Base-by-base conservation (phyloP, 37 sponge, comb jelly and placozoan species). In the Aphrocallistes beatrix region DNA sequence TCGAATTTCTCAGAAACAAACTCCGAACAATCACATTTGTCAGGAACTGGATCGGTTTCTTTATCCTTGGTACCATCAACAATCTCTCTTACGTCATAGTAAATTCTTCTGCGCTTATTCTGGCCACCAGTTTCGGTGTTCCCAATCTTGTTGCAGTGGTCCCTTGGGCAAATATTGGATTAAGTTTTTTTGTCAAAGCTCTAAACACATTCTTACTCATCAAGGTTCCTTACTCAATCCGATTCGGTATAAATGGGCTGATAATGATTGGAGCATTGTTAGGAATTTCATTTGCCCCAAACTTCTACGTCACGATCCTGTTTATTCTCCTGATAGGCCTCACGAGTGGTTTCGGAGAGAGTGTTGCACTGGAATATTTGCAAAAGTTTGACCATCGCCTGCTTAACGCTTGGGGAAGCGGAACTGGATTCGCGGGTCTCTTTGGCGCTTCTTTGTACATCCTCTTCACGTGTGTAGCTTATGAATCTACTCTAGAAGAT, bases 381-480 rank as follows among this genome's bases (percentile, higher is more conserved):
- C 82, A 36, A 9, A 42, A 30, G 37, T 85, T 37, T 37, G 36
- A 38, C 38, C 85, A 83, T 38, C 60, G 60, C 10, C 86, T 86
- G 0, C 37, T 91, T 0, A 91, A 51, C 49, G 88, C 91, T 16
- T 91, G 91, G 91, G 83, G 87, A 39, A 88, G 89, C 83, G 91
- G 91, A 36, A 91, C 91, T 1, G 91, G 91, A 23, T 84, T 91
- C 81, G 91, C 91, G 30, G 91, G 91, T 23, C 38, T 91, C 37
- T n/a, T 86, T 23, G 91, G 91, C 16, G 89, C 91, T 0, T 51
- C 85, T n/a, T 82, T 88, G 1, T 91, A 91, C 82, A 38, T 91
- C 30, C 69, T 81, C 37, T 82, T 91, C 85, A 84, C 84, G 82
- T 10, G 83, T 1, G 9, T 37, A 19, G 50, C 19, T 13, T 51